Conservation (phyloP, 2,797 vertebrate species). For the Scomberomorus guttatus region DNA sequence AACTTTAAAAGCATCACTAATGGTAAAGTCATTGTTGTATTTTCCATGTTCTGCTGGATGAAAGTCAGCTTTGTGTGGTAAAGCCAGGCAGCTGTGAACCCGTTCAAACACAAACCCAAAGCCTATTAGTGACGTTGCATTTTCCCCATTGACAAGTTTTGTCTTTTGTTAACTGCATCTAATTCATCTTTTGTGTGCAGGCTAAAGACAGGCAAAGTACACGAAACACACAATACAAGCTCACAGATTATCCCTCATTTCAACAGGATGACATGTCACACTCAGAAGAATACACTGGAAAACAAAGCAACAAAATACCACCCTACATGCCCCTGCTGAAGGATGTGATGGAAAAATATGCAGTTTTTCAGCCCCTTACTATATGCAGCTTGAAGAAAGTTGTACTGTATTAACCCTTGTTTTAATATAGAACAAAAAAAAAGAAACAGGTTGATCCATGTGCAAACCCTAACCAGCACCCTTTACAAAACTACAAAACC, state of each 20-base stretch:
- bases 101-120: slow-evolving; percentile 60
- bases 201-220: slow-evolving; percentile 52
- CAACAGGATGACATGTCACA: slow-evolving; percentile 57
- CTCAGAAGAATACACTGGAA: slow-evolving; percentile 17
- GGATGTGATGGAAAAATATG: slow-evolving; percentile 34
- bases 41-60: slow-evolving; percentile 25
- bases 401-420: slow-evolving; percentile 10
- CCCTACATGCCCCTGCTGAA: slow-evolving; percentile 22
- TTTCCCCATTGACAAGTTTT: slow-evolving; percentile 64
- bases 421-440: slow-evolving; percentile 24
- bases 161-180: slow-evolving; percentile 70
- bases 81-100: slow-evolving; percentile 29
- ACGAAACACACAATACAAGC: slow-evolving; percentile 49
- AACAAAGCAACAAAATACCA: slow-evolving; percentile 38
- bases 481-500: slow-evolving; percentile 15
- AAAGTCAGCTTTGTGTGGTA: slow-evolving; percentile 21
- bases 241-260: slow-evolving; percentile 72
- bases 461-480: not conserved
- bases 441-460: slow-evolving; percentile 11
- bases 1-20: slow-evolving; percentile 11
- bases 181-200: slow-evolving; percentile 68
- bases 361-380: slow-evolving; percentile 22
- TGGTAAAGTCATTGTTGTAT: slow-evolving; percentile 19
- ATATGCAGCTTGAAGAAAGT: slow-evolving; percentile 19
- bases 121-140: slow-evolving; percentile 65